A percentile compares a stretch with the other conserved stretches of the same genome.
phyloP scores from a whole-genome alignment of 2,113 vertebrate species.

The Actenoides hombroni region DNA sequence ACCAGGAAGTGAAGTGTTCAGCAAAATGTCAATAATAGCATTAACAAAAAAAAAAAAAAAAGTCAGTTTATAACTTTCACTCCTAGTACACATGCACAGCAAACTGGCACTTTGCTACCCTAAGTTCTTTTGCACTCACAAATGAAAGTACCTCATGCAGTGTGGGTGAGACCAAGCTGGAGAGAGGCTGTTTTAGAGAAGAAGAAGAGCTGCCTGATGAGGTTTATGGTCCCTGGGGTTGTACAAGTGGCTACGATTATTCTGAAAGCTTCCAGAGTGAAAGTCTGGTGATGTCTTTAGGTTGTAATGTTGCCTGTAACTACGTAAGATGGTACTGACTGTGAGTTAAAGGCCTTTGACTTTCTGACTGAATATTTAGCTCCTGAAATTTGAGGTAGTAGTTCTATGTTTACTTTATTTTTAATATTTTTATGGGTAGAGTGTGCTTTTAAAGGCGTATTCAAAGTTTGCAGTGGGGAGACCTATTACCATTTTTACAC shows the following conservation, averaged over 20 bases:
- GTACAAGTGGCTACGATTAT: background rate
- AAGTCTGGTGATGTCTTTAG: background rate
- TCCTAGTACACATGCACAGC: background rate
- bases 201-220: background rate
- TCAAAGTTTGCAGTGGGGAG: background rate
- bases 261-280: background rate
- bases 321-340: background rate
- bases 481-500: background rate
- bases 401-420: background rate
- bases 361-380: background rate
- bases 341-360: background rate
- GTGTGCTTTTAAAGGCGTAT: background rate
- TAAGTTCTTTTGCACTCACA: background rate
- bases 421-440: background rate
- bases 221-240: background rate
- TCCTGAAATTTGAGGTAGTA: background rate
- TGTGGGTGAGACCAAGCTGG: background rate
- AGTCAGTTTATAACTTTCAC: background rate
- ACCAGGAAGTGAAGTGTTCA: background rate
- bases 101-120: background rate
- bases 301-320: background rate
- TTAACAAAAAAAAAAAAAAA: background rate
- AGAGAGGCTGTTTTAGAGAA: background rate
- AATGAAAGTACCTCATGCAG: background rate
- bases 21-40: background rate